Percentiles rank a stretch among this genome's conserved stretches.
phyloP scores from a whole-genome alignment of 2,888 invertebrate species.

The Callosobruchus maculatus region DNA sequence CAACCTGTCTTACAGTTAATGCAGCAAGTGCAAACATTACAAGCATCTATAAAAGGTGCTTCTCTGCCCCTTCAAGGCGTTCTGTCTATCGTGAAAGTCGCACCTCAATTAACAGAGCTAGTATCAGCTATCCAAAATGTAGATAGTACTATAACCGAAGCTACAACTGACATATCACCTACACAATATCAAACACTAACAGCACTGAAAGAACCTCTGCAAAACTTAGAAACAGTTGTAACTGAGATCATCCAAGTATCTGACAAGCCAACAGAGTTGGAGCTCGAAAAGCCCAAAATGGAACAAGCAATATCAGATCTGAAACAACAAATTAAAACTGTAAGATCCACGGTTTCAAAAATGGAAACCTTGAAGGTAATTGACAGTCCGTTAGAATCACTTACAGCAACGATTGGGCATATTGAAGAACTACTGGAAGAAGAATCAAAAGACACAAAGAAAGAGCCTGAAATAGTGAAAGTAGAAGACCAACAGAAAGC shows the following conservation, averaged over 20 bases:
- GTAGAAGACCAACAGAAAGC: not conserved
- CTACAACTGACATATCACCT: slow-evolving; percentile 6
- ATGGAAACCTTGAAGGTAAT: not conserved
- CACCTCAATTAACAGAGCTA: slow-evolving; percentile 13
- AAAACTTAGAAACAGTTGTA: slow-evolving; percentile 21
- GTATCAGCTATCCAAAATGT: slow-evolving; percentile 12
- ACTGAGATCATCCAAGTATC: slow-evolving; percentile 19
- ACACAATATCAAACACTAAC: slow-evolving; percentile 12
- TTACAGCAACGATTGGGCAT: not conserved
- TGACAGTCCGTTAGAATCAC: not conserved
- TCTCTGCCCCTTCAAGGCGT: slow-evolving; percentile 12
- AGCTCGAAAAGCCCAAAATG: slow-evolving; percentile 10
- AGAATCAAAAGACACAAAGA: slow-evolving; percentile 1
- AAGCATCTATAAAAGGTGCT: not conserved
- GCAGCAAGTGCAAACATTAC: not conserved
- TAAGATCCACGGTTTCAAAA: not conserved
- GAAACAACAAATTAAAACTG: slow-evolving; percentile 1
- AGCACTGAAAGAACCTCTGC: slow-evolving; percentile 19
- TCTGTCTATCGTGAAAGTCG: slow-evolving; percentile 16
- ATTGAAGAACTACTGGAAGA: slow-evolving; percentile 1
- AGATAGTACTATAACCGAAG: not conserved
- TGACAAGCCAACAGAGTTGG: slow-evolving; percentile 13
- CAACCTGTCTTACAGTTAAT: slow-evolving; percentile 6
- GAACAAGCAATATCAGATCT: slow-evolving; percentile 9
- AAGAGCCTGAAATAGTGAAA: not conserved